A percentile compares a stretch with the other conserved stretches of the same genome.
Conservation (phyloP, 2,113 vertebrate species). For the Anguilla japonica region DNA sequence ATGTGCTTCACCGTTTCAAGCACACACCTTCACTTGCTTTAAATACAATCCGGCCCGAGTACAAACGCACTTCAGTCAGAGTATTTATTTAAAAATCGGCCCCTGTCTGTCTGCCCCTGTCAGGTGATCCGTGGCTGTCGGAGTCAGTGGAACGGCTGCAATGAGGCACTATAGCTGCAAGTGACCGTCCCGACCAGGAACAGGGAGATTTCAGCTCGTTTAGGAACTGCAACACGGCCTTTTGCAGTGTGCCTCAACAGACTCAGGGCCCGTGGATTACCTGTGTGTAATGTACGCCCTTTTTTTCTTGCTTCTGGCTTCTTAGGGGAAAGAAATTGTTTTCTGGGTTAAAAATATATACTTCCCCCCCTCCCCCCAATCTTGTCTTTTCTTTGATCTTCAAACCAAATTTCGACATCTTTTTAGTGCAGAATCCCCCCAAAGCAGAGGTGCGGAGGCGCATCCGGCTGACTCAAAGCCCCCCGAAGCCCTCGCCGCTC, state of each 20-base stretch:
- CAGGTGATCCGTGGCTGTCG: neutral
- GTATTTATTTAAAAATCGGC: neutral
- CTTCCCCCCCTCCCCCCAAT: neutral
- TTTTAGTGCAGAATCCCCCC: conserved; percentile 45
- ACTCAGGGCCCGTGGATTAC: no score
- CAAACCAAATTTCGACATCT: neutral
- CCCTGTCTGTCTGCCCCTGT: neutral
- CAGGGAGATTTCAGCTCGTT: neutral
- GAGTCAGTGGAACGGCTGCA: neutral
- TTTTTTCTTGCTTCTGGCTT: no score
- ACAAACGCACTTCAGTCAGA: neutral
- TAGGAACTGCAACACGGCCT: neutral
- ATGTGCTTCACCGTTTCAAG: neutral
- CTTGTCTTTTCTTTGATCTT: conserved; percentile 5
- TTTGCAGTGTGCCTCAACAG: no score
- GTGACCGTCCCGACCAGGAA: neutral
- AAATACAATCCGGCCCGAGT: no score
- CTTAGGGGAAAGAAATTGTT: no score
- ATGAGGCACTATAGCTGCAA: neutral
- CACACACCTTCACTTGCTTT: neutral
- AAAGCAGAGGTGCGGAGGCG: conserved; percentile 64
- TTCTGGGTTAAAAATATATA: neutral
- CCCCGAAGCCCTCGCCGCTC: conserved; percentile 68
- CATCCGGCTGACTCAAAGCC: conserved; percentile 69
- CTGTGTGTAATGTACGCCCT: no score